These are phyloP conservation scores for Chlorospingus flavigularis DNA, from an alignment of 2,797 vertebrate species.

Conservation along the genomic window DNA sequence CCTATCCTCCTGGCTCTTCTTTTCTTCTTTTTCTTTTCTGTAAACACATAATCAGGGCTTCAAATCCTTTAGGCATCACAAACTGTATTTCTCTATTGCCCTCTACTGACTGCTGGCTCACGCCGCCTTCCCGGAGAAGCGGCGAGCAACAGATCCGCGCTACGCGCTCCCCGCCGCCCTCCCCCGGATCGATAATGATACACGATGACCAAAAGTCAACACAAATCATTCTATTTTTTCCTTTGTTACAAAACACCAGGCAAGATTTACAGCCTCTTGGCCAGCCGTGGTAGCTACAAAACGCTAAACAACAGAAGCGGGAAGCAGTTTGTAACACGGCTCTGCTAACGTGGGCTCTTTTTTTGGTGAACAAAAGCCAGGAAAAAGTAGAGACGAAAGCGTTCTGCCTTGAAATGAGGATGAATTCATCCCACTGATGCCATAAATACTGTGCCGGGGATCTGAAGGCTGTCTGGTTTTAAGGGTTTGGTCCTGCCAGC, in stretches of 20 bases:
- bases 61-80: conserved; percentile 42
- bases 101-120: conserved; percentile 43
- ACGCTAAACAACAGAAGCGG: not conserved
- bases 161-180: not conserved
- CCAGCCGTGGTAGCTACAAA: not conserved
- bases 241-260: conserved; percentile 22
- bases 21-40: conserved; percentile 43
- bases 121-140: not conserved
- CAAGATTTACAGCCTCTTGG: not conserved
- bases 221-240: conserved; percentile 36
- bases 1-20: conserved; percentile 61
- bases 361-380: not conserved
- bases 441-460: not conserved
- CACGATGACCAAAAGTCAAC: conserved; percentile 9
- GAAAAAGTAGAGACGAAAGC: not conserved
- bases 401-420: not conserved
- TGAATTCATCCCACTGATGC: not conserved
- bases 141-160: not conserved
- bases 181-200: conserved; percentile 11
- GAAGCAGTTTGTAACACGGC: not conserved
- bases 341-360: not conserved
- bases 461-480: not conserved
- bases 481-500: not conserved
- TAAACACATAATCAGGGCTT: conserved; percentile 60
- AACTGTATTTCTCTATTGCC: conserved; percentile 63